phyloP scores from a whole-genome alignment of 2,797 vertebrate species.

The Rhinogobio ventralis region DNA sequence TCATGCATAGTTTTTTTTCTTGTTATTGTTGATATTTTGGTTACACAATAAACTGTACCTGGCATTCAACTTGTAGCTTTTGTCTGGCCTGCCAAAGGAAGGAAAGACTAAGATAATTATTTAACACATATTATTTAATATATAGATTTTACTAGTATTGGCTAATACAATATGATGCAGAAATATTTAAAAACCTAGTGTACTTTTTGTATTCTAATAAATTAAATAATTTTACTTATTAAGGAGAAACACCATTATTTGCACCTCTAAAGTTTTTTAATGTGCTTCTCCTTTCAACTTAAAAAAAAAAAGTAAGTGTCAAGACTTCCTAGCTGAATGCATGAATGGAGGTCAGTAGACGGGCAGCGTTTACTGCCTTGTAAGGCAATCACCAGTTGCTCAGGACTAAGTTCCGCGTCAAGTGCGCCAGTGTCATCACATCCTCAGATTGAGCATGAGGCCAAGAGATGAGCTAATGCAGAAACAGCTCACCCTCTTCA shows the following conservation, averaged over 20 bases:
- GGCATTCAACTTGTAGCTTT: too few species aligned
- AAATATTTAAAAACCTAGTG: too few species aligned
- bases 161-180: too few species aligned
- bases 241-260: neutral
- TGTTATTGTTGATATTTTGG: too few species aligned
- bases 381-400: conserved; percentile 39
- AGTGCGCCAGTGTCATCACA: conserved; percentile 39
- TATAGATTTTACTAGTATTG: too few species aligned
- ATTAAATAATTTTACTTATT: neutral
- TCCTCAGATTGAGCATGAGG: conserved; percentile 57
- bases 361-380: conserved; percentile 10
- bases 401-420: conserved; percentile 30
- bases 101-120: too few species aligned
- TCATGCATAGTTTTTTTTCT: too few species aligned
- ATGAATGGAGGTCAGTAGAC: conserved; percentile 48
- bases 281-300: neutral
- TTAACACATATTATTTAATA: too few species aligned
- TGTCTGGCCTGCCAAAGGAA: too few species aligned
- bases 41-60: too few species aligned
- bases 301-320: neutral
- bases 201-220: too few species aligned
- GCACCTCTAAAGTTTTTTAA: neutral
- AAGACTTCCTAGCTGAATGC: conserved; percentile 3
- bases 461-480: conserved; percentile 58
- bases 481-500: conserved; percentile 34